These are phyloP conservation scores for Eristalis arbustorum DNA, from an alignment of 2,888 invertebrate species.

Conservation along the genomic window DNA sequence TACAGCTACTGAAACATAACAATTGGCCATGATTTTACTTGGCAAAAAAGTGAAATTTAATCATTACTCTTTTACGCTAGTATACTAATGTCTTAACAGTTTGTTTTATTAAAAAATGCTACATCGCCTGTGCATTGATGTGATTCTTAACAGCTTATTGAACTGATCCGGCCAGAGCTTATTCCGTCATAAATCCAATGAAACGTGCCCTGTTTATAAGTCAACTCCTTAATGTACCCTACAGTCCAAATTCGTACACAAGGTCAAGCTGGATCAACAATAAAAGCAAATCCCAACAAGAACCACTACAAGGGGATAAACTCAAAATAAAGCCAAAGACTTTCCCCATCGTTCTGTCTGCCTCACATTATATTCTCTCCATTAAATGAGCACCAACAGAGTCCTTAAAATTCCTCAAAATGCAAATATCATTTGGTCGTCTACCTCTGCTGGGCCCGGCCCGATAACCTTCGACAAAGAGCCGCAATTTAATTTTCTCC, in stretches of 20 bases:
- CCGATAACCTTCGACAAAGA: constrained; percentile 1
- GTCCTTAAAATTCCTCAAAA: constrained; percentile 1
- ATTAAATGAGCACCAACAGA: not conserved
- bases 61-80: too few relatives aligned
- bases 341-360: not conserved
- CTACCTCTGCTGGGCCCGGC: not conserved
- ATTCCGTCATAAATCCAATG: not conserved
- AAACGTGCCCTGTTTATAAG: not conserved
- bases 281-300: not conserved
- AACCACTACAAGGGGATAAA: not conserved
- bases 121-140: too few relatives aligned
- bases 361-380: not conserved
- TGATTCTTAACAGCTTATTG: too few relatives aligned
- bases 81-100: too few relatives aligned
- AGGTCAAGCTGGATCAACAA: not conserved
- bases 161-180: not conserved
- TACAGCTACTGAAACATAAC: too few relatives aligned
- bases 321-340: not conserved
- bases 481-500: constrained; percentile 25
- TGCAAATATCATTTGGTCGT: not conserved
- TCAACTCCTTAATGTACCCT: not conserved
- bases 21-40: too few relatives aligned
- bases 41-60: too few relatives aligned
- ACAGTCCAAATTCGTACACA: not conserved
- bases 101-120: too few relatives aligned